Evolutionary conservation across 92 coral and sea anemone species (phyloP), one percentile per base, ranked within the genome.

Genomic region (Paragorgia papillata): DNA sequence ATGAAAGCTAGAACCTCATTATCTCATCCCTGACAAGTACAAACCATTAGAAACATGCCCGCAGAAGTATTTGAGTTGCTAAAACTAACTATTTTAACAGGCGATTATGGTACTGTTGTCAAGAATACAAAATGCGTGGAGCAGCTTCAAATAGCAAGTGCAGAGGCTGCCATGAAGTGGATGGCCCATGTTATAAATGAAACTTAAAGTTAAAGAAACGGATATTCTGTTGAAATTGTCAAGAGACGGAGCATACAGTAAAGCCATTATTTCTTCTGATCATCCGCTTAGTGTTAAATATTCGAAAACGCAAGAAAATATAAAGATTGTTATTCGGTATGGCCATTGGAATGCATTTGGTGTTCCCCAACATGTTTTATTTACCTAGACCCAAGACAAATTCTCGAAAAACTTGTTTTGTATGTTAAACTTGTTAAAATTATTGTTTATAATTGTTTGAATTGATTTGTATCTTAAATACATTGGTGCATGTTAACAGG

Each of bases 331-430:
- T 35, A 44, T 26, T 19, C 24, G 41, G 22, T 49, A 69, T 69
- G 75, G 75, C 39, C 46, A 59, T 32, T 69, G 75, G 75, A 69
- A 69, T 50, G 58, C 75, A 12, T 69, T 20, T 60, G 67, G 67
- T 60, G 67, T 60, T 60, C 10, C 67, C 9, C 67, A 60, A 26
- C 67, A 60, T 60, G 40, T 60, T 12, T 60, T 60, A 12, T 60
- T 3, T 20, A 8, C 13, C 15, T 4, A 30, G 46, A 2, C 3
- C 18, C 2, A n/a, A n/a, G n/a, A n/a, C n/a, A n/a, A n/a, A n/a
- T n/a, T n/a, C n/a, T n/a, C n/a, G n/a, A n/a, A n/a, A n/a, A n/a
- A n/a, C n/a, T n/a, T n/a, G n/a, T n/a, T n/a, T n/a, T n/a, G n/a
- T n/a, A n/a, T n/a, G n/a, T n/a, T n/a, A n/a, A n/a, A n/a, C n/a